phyloP scores from a whole-genome alignment of 2,797 vertebrate species.

The Nothura maculosa region DNA sequence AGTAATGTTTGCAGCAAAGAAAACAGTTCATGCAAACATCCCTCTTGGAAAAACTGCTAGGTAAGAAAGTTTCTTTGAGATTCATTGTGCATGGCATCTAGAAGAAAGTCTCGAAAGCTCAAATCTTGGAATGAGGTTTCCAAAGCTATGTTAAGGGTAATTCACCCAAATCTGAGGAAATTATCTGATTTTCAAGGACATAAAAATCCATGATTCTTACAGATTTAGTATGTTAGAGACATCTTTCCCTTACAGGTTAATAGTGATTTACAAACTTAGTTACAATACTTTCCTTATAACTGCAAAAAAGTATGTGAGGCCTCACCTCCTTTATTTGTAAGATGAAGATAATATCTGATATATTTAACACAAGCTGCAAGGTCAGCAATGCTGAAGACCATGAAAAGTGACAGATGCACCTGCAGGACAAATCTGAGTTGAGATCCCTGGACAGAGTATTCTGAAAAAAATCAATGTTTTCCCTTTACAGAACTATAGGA shows the following conservation, averaged over 20 bases:
- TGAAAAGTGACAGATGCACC: not conserved
- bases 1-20: accelerated
- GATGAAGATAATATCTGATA: not conserved
- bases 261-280: not conserved
- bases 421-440: not conserved
- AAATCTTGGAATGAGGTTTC: not conserved
- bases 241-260: not conserved
- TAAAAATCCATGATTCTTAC: not conserved
- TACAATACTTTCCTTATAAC: not conserved
- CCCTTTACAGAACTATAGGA: not conserved
- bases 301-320: not conserved
- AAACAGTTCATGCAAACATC: not conserved
- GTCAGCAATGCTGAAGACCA: not conserved
- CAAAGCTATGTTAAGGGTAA: not conserved
- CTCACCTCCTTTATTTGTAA: not conserved
- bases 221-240: not conserved
- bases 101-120: not conserved
- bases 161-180: not conserved
- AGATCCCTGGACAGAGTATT: not conserved
- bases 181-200: not conserved
- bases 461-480: not conserved
- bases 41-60: not conserved
- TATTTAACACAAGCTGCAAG: not conserved
- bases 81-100: not conserved
- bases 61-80: not conserved